Percentiles rank a stretch among this genome's conserved stretches.
Conservation (phyloP, 2,888 invertebrate species). For the Heliconius sara region DNA sequence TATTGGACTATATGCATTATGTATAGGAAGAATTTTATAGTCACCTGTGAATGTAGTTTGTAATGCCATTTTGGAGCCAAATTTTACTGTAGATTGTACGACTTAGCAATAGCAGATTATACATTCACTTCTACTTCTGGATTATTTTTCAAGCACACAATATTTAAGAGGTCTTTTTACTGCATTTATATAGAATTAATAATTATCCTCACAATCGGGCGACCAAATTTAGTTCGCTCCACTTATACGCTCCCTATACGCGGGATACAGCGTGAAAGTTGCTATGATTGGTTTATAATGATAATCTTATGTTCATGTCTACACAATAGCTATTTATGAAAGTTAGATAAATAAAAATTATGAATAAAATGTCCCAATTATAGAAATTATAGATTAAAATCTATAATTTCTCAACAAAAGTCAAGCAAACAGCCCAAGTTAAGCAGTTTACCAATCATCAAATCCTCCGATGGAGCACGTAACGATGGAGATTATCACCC, state of each 20-base stretch:
- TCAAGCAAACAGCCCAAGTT: not conserved
- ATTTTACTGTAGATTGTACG: not conserved
- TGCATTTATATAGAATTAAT: not conserved
- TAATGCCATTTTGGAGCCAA: slow-evolving; percentile 7
- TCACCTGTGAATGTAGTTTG: slow-evolving; percentile 11
- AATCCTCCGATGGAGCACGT: slow-evolving; percentile 36
- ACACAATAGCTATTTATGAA: not conserved
- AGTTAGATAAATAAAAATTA: not conserved
- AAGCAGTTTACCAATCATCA: slow-evolving; percentile 35
- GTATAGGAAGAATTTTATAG: slow-evolving; percentile 7
- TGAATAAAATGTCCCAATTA: not conserved
- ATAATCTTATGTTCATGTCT: too few relatives aligned
- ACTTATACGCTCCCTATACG: not conserved
- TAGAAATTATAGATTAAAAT: too few relatives aligned
- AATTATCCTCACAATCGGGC: not conserved
- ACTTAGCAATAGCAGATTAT: not conserved
- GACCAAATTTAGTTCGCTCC: not conserved
- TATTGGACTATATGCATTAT: slow-evolving; percentile 23
- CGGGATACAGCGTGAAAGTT: not conserved
- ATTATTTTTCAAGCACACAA: not conserved
- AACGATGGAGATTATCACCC: slow-evolving; percentile 31
- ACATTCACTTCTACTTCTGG: too few relatives aligned
- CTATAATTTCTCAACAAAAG: not conserved
- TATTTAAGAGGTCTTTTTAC: not conserved
- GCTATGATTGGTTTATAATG: not conserved